phyloP scores from a whole-genome alignment of 2,113 vertebrate genomes.

The Amphilophus citrinellus region DNA sequence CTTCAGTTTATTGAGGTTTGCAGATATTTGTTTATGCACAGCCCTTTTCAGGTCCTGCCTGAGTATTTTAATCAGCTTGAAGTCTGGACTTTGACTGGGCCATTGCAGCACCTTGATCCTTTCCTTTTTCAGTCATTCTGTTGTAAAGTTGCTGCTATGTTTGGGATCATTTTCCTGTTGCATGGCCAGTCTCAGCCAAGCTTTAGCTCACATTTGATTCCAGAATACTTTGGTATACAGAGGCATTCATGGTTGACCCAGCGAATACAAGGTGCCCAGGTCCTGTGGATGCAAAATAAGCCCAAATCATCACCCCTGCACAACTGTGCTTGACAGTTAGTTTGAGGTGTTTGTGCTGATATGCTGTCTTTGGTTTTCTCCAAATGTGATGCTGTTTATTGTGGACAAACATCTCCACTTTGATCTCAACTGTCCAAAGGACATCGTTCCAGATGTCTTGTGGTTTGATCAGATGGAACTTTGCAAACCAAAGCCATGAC shows the following conservation, averaged over 20 bases:
- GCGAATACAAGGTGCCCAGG: not conserved
- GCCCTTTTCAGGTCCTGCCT: too few species aligned
- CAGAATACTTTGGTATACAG: not conserved
- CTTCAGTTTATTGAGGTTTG: not conserved
- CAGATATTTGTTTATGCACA: too few species aligned
- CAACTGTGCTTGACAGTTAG: not conserved
- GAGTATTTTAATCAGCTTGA: not conserved
- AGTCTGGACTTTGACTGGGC: not conserved
- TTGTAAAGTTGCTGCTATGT: not conserved
- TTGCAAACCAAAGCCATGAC: too few species aligned
- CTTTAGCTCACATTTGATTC: not conserved
- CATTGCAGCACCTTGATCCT: not conserved
- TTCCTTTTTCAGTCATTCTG: not conserved
- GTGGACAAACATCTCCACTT: constrained; percentile 8
- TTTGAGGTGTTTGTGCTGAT: constrained; percentile 3
- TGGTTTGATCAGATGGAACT: not conserved
- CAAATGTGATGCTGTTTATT: not conserved
- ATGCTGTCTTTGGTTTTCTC: not conserved
- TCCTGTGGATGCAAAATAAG: not conserved
- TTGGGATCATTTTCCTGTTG: not conserved
- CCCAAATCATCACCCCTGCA: not conserved
- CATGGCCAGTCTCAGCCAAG: not conserved
- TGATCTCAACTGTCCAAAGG: not conserved
- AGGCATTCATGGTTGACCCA: not conserved
- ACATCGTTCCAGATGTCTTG: not conserved